A percentile compares a stretch with the other conserved stretches of the same genome.
These are phyloP conservation scores for cat (Felis catus) DNA, from an alignment of 2,113 vertebrate species.

Conservation along the genomic window DNA sequence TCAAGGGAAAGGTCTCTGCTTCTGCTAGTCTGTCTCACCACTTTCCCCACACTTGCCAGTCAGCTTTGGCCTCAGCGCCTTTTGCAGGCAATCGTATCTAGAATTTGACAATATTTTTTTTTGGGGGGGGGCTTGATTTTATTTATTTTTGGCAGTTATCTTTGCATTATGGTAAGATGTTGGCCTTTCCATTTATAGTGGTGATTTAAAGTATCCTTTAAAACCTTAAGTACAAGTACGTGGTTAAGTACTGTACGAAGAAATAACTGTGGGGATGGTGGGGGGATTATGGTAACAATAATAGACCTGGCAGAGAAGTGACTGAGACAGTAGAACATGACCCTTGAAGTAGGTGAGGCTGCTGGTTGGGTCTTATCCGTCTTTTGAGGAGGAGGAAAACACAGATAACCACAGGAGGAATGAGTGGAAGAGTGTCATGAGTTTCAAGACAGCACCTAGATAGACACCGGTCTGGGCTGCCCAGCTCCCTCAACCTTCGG, in stretches of 20 bases:
- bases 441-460: neutral
- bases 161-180: constrained; percentile 32
- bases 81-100: neutral
- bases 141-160: neutral
- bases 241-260: neutral
- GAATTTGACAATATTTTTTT: neutral
- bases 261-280: neutral
- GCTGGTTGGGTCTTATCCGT: neutral
- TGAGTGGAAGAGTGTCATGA: neutral
- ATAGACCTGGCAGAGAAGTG: neutral
- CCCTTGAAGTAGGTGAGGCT: neutral
- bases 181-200: neutral
- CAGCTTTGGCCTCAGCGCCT: neutral
- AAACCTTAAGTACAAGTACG: neutral
- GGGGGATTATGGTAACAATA: neutral
- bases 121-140: neutral
- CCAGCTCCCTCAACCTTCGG: neutral
- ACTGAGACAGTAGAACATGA: neutral
- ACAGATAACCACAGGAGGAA: neutral
- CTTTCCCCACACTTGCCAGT: neutral
- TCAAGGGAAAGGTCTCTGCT: neutral
- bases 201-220: neutral
- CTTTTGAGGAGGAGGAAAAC: neutral
- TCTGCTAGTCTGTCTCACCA: neutral
- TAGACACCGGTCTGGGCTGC: neutral